Evolutionary conservation across 2,888 invertebrate species (phyloP), one percentile per base, ranked within the genome.

Genomic region (Lasioglossum vierecki): DNA sequence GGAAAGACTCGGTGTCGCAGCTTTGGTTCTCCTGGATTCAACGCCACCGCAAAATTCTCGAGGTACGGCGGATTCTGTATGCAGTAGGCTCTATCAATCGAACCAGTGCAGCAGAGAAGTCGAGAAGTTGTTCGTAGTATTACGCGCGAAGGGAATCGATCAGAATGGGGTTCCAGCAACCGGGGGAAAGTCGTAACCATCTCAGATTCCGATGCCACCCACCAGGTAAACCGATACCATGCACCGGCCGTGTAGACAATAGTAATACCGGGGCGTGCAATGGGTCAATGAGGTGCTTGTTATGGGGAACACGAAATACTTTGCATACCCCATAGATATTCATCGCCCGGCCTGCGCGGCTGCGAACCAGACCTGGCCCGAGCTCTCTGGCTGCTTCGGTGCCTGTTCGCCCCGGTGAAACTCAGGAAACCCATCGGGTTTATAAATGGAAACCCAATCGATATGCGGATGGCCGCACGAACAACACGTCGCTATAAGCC

Each of bases 231-330:
- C 93, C 92, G 93, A 93, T 93, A 93, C 91, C 88, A 84, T 89
- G 88, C 88, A 90, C 83, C 84, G 90, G 83, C 60, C 86, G 91
- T 86, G 89, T 89, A 90, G 88, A 90, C 92, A 93, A 92, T 92
- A 90, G 93, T 93, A 92, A 93, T 92, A 93, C 88, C 88, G 87
- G 82, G 79, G 87, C 89, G 90, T 91, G 90, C 93, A 93, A 94
- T 93, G 93, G 94, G 93, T 94, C 94, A 94, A 94, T 93, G 94
- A 94, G 93, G 92, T 94, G 93, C 94, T 94, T 94, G 93, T 94
- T 94, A 94, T 94, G 93, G 93, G 89, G 89, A 93, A 94, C 94
- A 93, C 94, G 94, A 90, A 93, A 92, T 92, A 91, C 92, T 94
- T 94, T 94, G 94, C 94, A 94, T 94, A 94, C 91, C 91, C 91